These are phyloP conservation scores for Saccostrea cuccullata DNA, from an alignment of 1,140 invertebrate genomes.

Conservation along the genomic window DNA sequence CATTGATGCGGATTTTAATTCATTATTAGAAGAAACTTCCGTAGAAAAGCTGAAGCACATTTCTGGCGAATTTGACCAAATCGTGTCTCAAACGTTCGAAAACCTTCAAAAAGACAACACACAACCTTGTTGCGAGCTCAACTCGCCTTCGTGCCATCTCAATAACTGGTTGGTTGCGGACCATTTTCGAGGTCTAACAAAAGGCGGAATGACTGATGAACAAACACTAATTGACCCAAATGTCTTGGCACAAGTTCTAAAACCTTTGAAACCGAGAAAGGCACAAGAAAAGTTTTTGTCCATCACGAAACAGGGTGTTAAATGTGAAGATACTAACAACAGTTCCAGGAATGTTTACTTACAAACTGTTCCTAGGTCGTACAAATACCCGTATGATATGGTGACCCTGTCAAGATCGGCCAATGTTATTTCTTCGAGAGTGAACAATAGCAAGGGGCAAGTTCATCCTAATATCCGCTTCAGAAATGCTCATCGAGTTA, in stretches of 20 bases:
- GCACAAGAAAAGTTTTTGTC: not conserved
- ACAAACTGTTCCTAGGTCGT: not conserved
- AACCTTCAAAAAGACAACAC: not conserved
- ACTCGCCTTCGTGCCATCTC: not conserved
- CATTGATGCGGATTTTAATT: not conserved
- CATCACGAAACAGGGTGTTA: not conserved
- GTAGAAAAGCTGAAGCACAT: not conserved
- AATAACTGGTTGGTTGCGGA: slow-evolving; percentile 8
- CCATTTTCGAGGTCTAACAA: not conserved
- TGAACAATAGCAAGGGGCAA: not conserved
- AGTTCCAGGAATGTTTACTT: not conserved
- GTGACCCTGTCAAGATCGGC: not conserved
- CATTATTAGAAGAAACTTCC: not conserved
- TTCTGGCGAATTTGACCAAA: not conserved
- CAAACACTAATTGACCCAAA: not conserved
- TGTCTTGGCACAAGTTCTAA: not conserved
- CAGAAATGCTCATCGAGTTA: too few relatives aligned
- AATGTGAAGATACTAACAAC: not conserved
- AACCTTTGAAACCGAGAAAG: not conserved
- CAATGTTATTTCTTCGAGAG: slow-evolving; percentile 9
- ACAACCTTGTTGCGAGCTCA: not conserved
- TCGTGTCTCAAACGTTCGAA: not conserved
- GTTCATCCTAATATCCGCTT: not conserved
- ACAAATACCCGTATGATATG: not conserved
- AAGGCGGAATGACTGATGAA: not conserved